Conservation (phyloP, 2,797 vertebrate genomes). For the Thalassophryne amazonica region DNA sequence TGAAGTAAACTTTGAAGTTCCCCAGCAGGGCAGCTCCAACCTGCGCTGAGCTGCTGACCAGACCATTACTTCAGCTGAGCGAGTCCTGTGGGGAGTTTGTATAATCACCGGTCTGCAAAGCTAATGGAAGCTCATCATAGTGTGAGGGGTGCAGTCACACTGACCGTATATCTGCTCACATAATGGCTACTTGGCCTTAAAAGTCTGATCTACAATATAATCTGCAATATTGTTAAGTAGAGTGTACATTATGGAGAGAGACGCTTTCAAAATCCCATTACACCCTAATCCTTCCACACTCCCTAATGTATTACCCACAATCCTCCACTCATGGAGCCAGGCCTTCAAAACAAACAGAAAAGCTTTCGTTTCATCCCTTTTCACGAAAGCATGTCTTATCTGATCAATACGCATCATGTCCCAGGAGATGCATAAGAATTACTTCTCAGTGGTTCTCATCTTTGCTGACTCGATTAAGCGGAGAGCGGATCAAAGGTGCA, state of each 20-base stretch:
- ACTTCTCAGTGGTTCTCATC: slow-evolving; percentile 46
- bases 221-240: slow-evolving; percentile 84
- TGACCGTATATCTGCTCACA: slow-evolving; percentile 75
- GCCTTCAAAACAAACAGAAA: slow-evolving; percentile 80
- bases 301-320: slow-evolving; percentile 84
- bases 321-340: slow-evolving; percentile 59
- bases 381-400: slow-evolving; percentile 69
- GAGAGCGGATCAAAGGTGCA: slow-evolving; percentile 45
- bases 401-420: slow-evolving; percentile 75
- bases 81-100: slow-evolving; percentile 69
- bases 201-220: slow-evolving; percentile 84
- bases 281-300: slow-evolving; percentile 79
- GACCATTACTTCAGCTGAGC: slow-evolving; percentile 73
- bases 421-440: slow-evolving; percentile 61
- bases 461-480: slow-evolving; percentile 63
- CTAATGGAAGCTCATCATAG: slow-evolving; percentile 81
- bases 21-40: slow-evolving; percentile 54
- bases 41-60: slow-evolving; percentile 68
- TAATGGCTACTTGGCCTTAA: slow-evolving; percentile 85
- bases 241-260: slow-evolving; percentile 81
- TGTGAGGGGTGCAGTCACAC: slow-evolving; percentile 73
- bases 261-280: slow-evolving; percentile 86
- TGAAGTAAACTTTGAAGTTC: slow-evolving; percentile 62
- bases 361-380: slow-evolving; percentile 80
- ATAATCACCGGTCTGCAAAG: slow-evolving; percentile 75